Conservation (phyloP, 2,797 vertebrate genomes). For the Pempheris klunzingeri region DNA sequence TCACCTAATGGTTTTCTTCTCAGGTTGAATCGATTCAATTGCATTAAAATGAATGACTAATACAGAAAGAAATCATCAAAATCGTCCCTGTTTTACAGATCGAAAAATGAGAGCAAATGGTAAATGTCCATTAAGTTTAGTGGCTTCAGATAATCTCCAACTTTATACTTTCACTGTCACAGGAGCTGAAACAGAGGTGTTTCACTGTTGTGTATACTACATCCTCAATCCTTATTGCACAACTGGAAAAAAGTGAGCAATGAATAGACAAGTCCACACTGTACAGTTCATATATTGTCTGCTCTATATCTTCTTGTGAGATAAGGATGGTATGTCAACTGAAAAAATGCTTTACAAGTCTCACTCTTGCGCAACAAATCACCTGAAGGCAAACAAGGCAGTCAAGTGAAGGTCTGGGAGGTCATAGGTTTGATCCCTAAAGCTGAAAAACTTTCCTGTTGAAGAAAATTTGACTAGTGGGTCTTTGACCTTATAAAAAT, state of each 20-base stretch:
- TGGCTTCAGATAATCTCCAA: constrained; percentile 50
- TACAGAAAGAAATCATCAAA: not conserved
- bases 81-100: not conserved
- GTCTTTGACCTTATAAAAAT: too few relatives aligned
- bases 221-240: not conserved
- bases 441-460: not conserved
- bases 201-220: constrained; percentile 21
- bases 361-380: constrained; percentile 12
- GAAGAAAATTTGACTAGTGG: not conserved
- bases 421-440: not conserved
- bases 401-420: not conserved
- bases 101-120: too few relatives aligned
- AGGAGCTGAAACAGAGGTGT: constrained; percentile 22
- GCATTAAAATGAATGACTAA: too few relatives aligned
- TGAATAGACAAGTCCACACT: constrained; percentile 12
- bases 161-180: constrained; percentile 31
- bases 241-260: not conserved
- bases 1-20: not conserved
- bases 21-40: not conserved
- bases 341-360: constrained; percentile 1
- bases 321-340: constrained; percentile 27
- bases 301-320: constrained; percentile 10
- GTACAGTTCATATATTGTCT: not conserved
- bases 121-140: too few relatives aligned
- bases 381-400: constrained; percentile 31